These are phyloP conservation scores for Alentia gelatinosa DNA, from an alignment of 2,888 invertebrate genomes.

Conservation along the genomic window DNA sequence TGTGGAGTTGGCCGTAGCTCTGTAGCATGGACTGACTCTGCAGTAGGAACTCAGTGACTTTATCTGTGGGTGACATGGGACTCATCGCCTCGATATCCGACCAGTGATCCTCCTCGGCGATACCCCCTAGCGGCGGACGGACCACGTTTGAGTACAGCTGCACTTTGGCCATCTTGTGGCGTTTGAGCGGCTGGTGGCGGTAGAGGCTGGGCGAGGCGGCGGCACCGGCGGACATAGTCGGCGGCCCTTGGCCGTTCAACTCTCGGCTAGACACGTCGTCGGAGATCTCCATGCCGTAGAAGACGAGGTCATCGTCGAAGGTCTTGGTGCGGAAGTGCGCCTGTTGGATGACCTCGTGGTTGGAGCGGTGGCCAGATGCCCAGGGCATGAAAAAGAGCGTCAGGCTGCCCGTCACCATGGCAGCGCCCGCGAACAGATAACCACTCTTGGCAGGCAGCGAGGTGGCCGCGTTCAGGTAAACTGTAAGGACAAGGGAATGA, in stretches of 20 bases:
- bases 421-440: constrained; percentile 74
- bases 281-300: constrained; percentile 60
- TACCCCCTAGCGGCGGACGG: background rate
- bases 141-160: constrained; percentile 22
- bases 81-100: constrained; percentile 60
- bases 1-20: constrained; percentile 52
- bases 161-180: constrained; percentile 20
- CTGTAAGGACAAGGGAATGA: too few relatives aligned
- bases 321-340: constrained; percentile 55
- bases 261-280: constrained; percentile 31
- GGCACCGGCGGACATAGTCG: background rate
- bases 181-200: background rate
- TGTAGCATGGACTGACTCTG: constrained; percentile 60
- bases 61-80: constrained; percentile 59
- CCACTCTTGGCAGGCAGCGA: constrained; percentile 67
- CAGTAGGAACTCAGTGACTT: constrained; percentile 62
- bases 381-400: constrained; percentile 75
- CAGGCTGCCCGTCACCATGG: constrained; percentile 74
- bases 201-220: background rate
- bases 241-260: background rate
- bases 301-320: constrained; percentile 50
- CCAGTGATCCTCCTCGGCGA: constrained; percentile 57
- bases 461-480: constrained; percentile 69
- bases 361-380: constrained; percentile 74
- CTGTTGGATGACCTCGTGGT: constrained; percentile 74